These are phyloP conservation scores for Zeuzera pyrina DNA, from an alignment of 2,888 invertebrate species.

Conservation along the genomic window DNA sequence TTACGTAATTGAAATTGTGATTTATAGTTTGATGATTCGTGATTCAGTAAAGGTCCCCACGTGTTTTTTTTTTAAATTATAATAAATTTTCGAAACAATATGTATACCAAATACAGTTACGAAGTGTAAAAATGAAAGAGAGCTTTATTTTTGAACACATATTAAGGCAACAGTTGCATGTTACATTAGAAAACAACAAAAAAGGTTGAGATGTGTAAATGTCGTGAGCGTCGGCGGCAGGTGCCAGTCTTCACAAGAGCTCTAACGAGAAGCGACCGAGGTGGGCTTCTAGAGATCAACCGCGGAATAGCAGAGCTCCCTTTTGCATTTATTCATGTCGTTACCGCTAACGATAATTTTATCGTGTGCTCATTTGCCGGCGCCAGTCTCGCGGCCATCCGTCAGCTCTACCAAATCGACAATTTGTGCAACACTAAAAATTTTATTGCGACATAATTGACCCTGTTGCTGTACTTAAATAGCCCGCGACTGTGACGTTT, in stretches of 20 bases:
- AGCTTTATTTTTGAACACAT: too few species aligned
- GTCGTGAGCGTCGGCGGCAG: conserved; percentile 9
- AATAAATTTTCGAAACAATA: too few species aligned
- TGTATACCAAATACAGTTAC: too few species aligned
- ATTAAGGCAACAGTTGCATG: too few species aligned
- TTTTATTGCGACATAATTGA: conserved; percentile 69
- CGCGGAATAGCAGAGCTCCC: conserved; percentile 51
- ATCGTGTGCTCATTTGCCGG: conserved; percentile 74
- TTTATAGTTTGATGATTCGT: too few species aligned
- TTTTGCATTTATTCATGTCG: conserved; percentile 75
- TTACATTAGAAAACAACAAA: too few species aligned
- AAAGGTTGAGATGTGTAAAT: conserved; percentile 15
- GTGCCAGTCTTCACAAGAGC: conserved; percentile 50
- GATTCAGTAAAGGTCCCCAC: too few species aligned
- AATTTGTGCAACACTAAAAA: conserved; percentile 70
- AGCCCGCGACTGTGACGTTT: conserved; percentile 38
- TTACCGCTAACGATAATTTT: conserved; percentile 75
- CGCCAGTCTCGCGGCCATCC: conserved; percentile 67
- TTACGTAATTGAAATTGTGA: too few species aligned
- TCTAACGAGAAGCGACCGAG: conserved; percentile 46
- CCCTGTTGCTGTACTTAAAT: conserved; percentile 58
- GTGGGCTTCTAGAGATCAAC: conserved; percentile 30
- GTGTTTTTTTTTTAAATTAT: too few species aligned
- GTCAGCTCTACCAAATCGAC: conserved; percentile 67
- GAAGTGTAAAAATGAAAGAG: too few species aligned